Conservation (phyloP, 2,113 vertebrate genomes). For the Caracal caracal region DNA sequence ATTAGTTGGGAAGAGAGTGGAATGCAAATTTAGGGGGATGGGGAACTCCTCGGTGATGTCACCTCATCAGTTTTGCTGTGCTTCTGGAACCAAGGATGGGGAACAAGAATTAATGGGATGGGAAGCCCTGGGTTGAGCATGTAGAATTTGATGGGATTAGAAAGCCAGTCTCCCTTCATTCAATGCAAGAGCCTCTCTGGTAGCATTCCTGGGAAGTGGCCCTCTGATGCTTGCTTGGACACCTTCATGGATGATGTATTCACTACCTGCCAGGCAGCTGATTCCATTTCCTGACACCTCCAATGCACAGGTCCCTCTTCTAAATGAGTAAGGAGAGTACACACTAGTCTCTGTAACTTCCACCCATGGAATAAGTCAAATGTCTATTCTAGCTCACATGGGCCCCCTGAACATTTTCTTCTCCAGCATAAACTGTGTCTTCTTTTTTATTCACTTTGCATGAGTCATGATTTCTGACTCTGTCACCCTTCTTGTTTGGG, state of each 20-base stretch:
- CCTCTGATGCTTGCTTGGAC: background rate
- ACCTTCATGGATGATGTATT: background rate
- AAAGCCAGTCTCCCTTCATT: background rate
- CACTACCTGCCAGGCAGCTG: background rate
- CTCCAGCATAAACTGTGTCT: background rate
- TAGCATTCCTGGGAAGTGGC: background rate
- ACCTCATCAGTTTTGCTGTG: background rate
- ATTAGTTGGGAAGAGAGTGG: background rate
- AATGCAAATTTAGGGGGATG: background rate
- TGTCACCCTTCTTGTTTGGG: accelerated
- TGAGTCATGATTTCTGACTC: background rate
- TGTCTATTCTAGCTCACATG: background rate
- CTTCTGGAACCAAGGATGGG: background rate
- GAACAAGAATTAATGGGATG: background rate
- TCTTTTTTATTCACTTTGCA: background rate
- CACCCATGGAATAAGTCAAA: background rate
- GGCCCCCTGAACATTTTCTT: background rate
- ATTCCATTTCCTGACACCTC: background rate
- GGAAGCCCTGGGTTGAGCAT: background rate
- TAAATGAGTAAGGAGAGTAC: background rate
- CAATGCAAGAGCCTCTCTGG: background rate
- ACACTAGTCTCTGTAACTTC: background rate
- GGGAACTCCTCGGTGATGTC: background rate
- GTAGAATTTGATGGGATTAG: background rate
- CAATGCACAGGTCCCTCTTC: background rate